phyloP scores from a whole-genome alignment of 2,113 vertebrate species.

The Peromyscus californicus region DNA sequence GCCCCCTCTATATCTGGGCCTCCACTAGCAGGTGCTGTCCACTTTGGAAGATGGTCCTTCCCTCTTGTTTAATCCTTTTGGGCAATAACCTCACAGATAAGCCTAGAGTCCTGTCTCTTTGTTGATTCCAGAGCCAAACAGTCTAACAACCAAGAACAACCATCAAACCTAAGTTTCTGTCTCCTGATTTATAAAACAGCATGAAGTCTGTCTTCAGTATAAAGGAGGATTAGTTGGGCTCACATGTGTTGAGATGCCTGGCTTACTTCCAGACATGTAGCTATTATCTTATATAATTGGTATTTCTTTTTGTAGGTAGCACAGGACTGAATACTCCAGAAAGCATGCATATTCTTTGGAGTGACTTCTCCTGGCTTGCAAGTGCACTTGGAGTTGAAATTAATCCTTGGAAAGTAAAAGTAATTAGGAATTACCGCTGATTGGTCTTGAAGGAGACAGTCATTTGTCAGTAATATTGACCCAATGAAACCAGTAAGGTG shows the following conservation, averaged over 20 bases:
- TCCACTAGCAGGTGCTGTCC: not conserved
- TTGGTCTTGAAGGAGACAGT: conserved; percentile 74
- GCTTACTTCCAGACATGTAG: not conserved
- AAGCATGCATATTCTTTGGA: conserved; percentile 1
- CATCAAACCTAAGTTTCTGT: not conserved
- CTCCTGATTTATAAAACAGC: not conserved
- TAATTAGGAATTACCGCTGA: conserved; percentile 35
- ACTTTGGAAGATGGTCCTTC: not conserved
- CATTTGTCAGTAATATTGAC: conserved; percentile 78
- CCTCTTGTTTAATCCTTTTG: not conserved
- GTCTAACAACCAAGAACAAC: not conserved
- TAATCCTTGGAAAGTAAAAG: conserved; percentile 47
- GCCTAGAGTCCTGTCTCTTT: not conserved
- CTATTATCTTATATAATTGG: not conserved
- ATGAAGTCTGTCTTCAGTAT: not conserved
- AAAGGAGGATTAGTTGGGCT: not conserved
- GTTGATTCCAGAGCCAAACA: not conserved
- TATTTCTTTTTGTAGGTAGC: not conserved
- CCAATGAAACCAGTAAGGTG: conserved; percentile 70
- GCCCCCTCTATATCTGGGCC: not conserved
- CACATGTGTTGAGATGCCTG: not conserved
- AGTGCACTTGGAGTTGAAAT: conserved; percentile 50
- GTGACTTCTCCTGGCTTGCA: not conserved
- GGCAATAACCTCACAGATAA: not conserved
- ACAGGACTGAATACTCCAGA: not conserved